These are phyloP conservation scores for Sclerodermus sp. DNA, from an alignment of 2,888 invertebrate species.

Conservation along the genomic window DNA sequence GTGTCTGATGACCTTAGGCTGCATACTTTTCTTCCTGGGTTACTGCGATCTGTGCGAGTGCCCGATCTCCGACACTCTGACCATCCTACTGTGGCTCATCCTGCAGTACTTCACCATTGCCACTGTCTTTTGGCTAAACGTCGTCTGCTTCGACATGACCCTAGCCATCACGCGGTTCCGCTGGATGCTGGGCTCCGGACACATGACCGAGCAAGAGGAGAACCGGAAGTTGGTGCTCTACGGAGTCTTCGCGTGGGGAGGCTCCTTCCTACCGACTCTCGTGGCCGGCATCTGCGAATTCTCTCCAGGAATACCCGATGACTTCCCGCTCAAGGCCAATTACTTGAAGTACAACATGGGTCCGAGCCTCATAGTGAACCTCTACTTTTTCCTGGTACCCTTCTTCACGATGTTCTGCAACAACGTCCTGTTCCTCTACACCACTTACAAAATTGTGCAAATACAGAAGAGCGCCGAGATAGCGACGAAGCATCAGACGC, in stretches of 20 bases:
- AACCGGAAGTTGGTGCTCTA: constrained; percentile 30
- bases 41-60: constrained; percentile 29
- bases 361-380: constrained; percentile 31
- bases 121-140: constrained; percentile 42
- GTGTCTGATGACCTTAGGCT: constrained; percentile 33
- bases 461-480: constrained; percentile 37
- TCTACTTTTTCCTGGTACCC: constrained; percentile 40
- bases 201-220: constrained; percentile 22
- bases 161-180: constrained; percentile 37
- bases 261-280: constrained; percentile 28
- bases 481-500: constrained; percentile 28
- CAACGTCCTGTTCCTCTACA: constrained; percentile 38
- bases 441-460: constrained; percentile 35
- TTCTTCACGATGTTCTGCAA: constrained; percentile 36
- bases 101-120: constrained; percentile 42
- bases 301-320: constrained; percentile 21
- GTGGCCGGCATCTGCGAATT: constrained; percentile 33
- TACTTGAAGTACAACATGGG: constrained; percentile 27
- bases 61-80: constrained; percentile 16
- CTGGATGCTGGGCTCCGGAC: constrained; percentile 26
- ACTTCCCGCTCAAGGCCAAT: constrained; percentile 27
- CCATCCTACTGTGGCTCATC: constrained; percentile 29
- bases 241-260: constrained; percentile 27
- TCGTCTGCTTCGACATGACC: constrained; percentile 44
- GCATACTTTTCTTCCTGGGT: constrained; percentile 28